A percentile compares a stretch with the other conserved stretches of the same genome.
Conservation (phyloP, 2,797 vertebrate genomes). For the Xyrichtys novacula region DNA sequence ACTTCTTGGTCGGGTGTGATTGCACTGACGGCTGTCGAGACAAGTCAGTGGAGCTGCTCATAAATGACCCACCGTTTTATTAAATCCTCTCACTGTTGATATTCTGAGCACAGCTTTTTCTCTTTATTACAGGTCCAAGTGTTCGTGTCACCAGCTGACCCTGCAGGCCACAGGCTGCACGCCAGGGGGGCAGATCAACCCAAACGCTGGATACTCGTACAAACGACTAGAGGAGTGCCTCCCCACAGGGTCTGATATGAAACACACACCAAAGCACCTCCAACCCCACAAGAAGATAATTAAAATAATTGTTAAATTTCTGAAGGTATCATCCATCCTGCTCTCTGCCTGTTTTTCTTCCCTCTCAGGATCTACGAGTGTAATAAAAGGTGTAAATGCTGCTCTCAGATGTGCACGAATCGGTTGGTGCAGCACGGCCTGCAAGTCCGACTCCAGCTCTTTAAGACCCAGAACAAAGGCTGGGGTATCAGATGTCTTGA, state of each 20-base stretch:
- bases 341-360: background rate
- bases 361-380: constrained; percentile 93
- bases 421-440: constrained; percentile 96
- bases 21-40: constrained; percentile 96
- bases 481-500: constrained; percentile 99
- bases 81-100: background rate
- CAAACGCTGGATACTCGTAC: constrained; percentile 90
- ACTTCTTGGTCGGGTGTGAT: constrained; percentile 96
- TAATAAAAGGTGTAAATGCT: constrained; percentile 95
- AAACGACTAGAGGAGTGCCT: constrained; percentile 97
- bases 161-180: constrained; percentile 95
- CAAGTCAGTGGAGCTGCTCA: constrained; percentile 86
- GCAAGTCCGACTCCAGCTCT: constrained; percentile 96
- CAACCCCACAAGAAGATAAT: constrained; percentile 14
- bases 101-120: constrained; percentile 7
- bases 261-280: constrained; percentile 12
- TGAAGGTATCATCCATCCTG: background rate
- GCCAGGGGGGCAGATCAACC: constrained; percentile 91
- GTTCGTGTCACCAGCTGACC: constrained; percentile 96
- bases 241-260: constrained; percentile 91
- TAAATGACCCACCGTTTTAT: background rate
- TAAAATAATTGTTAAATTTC: constrained; percentile 18
- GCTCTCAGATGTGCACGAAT: constrained; percentile 92
- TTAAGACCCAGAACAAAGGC: constrained; percentile 99
- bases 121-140: constrained; percentile 88